A percentile compares a stretch with the other conserved stretches of the same genome.
phyloP scores from a whole-genome alignment of 2,113 vertebrate species.

The Phalacrocorax carbo region DNA sequence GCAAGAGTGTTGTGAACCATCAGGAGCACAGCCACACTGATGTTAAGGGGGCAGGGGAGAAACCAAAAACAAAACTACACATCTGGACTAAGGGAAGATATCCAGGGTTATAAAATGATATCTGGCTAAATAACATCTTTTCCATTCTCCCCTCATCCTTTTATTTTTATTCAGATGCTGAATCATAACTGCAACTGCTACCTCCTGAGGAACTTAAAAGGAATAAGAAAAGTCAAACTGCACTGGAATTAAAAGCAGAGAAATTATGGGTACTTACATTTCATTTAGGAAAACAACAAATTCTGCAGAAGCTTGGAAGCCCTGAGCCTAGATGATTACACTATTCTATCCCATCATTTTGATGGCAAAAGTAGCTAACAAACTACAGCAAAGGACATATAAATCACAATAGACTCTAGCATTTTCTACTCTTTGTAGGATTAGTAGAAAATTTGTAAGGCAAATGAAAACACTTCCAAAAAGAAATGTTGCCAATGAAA shows the following conservation, averaged over 20 bases:
- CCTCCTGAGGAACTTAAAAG: background rate
- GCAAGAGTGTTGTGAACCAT: background rate
- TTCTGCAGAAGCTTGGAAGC: background rate
- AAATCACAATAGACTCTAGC: background rate
- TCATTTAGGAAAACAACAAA: background rate
- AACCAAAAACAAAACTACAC: background rate
- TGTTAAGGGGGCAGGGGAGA: accelerated
- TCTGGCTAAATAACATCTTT: background rate
- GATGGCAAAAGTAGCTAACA: background rate
- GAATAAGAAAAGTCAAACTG: background rate
- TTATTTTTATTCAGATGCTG: background rate
- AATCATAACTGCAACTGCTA: background rate
- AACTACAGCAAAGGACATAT: background rate
- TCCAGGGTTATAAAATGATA: background rate
- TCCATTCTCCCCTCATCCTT: accelerated
- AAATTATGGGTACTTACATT: background rate
- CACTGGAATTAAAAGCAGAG: background rate
- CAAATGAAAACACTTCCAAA: background rate
- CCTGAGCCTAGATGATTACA: background rate
- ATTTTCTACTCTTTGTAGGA: background rate
- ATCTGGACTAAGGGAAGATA: background rate
- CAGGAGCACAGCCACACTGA: background rate
- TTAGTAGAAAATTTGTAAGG: background rate
- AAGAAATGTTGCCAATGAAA: background rate
- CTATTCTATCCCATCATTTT: background rate